Percentiles rank a stretch among this genome's conserved stretches.
phyloP scores from a whole-genome alignment of 1,140 invertebrate species.

The Anoplophora glabripennis region DNA sequence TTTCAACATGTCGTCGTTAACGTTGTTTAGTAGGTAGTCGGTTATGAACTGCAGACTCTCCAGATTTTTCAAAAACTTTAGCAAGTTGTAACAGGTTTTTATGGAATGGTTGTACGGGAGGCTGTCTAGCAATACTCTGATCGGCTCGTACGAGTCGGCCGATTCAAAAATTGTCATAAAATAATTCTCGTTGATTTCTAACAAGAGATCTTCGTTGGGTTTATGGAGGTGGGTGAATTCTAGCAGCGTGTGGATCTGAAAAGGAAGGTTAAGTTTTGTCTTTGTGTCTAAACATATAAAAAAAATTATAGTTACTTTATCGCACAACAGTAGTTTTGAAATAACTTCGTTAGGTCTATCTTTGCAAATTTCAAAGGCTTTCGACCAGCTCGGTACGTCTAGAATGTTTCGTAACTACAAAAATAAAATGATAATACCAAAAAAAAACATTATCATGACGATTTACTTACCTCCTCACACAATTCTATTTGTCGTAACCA shows the following conservation, averaged over 20 bases:
- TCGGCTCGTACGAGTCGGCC: constrained; percentile 44
- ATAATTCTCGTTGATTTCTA: constrained; percentile 49
- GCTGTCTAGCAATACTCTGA: constrained; percentile 52
- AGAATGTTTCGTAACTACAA: constrained; percentile 48
- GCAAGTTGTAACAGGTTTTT: constrained; percentile 59
- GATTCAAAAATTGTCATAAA: constrained; percentile 50
- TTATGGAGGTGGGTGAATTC: constrained; percentile 30
- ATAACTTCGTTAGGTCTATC: not conserved
- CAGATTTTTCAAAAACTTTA: constrained; percentile 61
- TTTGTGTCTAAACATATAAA: too few species aligned
- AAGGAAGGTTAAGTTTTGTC: constrained; percentile 5
- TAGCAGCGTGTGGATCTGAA: constrained; percentile 32
- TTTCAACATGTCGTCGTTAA: constrained; percentile 52
- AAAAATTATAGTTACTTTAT: too few species aligned
- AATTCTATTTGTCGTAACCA: constrained; percentile 53
- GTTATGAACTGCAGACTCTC: constrained; percentile 60
- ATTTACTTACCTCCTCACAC: constrained; percentile 48
- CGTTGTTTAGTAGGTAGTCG: constrained; percentile 56
- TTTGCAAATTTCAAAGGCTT: not conserved
- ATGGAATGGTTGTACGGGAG: constrained; percentile 55
- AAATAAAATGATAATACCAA: constrained; percentile 48
- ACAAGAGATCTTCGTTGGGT: constrained; percentile 23
- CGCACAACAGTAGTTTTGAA: too few species aligned
- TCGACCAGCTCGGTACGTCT: not conserved
- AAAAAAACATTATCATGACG: constrained; percentile 43